Conservation (phyloP, 2,888 invertebrate genomes). For the Aphodius sticticus region DNA sequence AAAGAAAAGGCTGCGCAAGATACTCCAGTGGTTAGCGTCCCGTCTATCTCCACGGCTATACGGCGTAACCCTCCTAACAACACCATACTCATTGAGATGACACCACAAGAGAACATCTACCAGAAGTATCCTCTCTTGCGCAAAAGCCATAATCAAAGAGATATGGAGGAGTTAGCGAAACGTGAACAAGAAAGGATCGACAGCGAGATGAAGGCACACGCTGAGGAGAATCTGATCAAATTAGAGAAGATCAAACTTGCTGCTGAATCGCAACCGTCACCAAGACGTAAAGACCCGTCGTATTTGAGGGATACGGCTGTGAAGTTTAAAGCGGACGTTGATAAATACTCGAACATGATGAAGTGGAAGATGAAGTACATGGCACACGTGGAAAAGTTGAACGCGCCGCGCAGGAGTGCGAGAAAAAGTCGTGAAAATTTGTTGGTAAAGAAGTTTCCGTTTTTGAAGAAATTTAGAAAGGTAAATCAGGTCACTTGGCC, state of each 20-base stretch:
- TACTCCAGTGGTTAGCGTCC: background rate
- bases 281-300: background rate
- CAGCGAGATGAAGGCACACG: background rate
- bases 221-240: constrained; percentile 11
- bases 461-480: constrained; percentile 19
- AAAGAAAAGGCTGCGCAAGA: background rate
- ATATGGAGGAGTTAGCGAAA: background rate
- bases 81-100: constrained; percentile 5
- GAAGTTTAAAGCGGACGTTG: constrained; percentile 1
- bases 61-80: background rate
- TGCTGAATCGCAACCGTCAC: background rate
- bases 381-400: constrained; percentile 13
- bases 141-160: background rate
- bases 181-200: background rate
- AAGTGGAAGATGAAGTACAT: constrained; percentile 23
- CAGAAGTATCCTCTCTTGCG: constrained; percentile 20
- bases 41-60: background rate
- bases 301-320: constrained; percentile 11
- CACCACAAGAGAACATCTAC: constrained; percentile 21
- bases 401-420: background rate
- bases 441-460: constrained; percentile 24
- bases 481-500: constrained; percentile 9
- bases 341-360: constrained; percentile 11
- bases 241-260: background rate
- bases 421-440: constrained; percentile 17